Evolutionary conservation across 1,140 invertebrate species (phyloP).

Genomic region (Trissolcus basalis): DNA sequence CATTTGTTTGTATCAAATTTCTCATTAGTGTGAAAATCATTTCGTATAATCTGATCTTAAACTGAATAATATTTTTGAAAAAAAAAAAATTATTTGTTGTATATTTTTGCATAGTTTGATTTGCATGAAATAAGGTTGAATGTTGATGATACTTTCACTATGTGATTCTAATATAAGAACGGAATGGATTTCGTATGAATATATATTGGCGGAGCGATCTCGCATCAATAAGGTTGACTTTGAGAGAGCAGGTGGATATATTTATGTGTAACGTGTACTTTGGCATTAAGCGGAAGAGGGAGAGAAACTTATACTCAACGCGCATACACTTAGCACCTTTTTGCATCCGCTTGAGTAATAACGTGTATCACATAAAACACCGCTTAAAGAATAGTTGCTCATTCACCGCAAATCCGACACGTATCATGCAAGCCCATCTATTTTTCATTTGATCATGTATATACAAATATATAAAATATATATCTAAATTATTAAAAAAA

Average conservation of each 20-base stretch:
- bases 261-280: constrained; percentile 35
- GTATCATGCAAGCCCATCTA: constrained; percentile 32
- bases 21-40: too few species aligned
- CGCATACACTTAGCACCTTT: constrained; percentile 71
- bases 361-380: constrained; percentile 35
- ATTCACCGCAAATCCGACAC: constrained; percentile 56
- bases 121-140: too few species aligned
- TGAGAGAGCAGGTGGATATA: constrained; percentile 43
- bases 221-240: constrained; percentile 41
- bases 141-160: constrained; percentile 56
- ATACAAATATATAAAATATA: constrained; percentile 34
- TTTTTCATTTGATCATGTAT: constrained; percentile 25
- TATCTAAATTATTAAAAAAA: not conserved
- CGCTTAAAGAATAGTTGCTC: constrained; percentile 44
- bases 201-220: not conserved
- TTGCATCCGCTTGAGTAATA: constrained; percentile 71
- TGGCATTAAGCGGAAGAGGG: constrained; percentile 45
- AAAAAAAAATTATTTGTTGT: too few species aligned
- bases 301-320: constrained; percentile 55
- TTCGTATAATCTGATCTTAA: too few species aligned
- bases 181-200: not conserved
- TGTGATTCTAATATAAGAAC: constrained; percentile 49
- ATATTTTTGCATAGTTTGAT: too few species aligned
- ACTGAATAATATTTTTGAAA: too few species aligned
- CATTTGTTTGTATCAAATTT: too few species aligned